Percentiles rank a stretch among this genome's conserved stretches.
These are phyloP conservation scores for Agonopterix heracliana DNA, from an alignment of 2,888 invertebrate species.

Conservation along the genomic window DNA sequence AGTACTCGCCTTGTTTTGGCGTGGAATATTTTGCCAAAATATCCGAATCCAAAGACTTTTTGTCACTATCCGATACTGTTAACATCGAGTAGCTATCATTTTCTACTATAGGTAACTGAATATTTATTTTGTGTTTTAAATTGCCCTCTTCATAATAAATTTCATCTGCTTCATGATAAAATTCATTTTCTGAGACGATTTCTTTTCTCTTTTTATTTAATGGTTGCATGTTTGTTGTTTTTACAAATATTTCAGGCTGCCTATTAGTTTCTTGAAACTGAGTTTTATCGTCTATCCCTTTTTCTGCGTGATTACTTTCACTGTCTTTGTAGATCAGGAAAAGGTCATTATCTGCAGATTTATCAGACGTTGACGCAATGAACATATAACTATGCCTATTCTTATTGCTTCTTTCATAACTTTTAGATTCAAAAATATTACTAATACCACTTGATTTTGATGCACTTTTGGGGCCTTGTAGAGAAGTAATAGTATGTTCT, in stretches of 20 bases:
- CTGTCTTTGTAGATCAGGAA: slow-evolving; percentile 52
- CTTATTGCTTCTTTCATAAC: slow-evolving; percentile 11
- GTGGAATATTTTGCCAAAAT: slow-evolving; percentile 26
- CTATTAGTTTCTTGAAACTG: slow-evolving; percentile 16
- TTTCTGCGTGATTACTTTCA: slow-evolving; percentile 24
- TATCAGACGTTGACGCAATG: slow-evolving; percentile 21
- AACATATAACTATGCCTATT: slow-evolving; percentile 13
- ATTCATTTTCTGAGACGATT: too few relatives aligned
- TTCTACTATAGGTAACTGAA: slow-evolving; percentile 39
- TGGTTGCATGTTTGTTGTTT: slow-evolving; percentile 17
- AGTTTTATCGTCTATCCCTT: slow-evolving; percentile 16
- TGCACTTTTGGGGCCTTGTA: background rate
- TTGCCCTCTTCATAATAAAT: background rate
- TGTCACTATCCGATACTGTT: slow-evolving; percentile 33
- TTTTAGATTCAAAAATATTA: slow-evolving; percentile 16
- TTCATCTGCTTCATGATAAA: too few relatives aligned
- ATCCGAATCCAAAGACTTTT: slow-evolving; percentile 39
- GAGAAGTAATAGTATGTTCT: background rate
- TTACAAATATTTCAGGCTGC: slow-evolving; percentile 22
- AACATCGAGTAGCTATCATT: slow-evolving; percentile 27
- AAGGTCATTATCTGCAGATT: slow-evolving; percentile 40
- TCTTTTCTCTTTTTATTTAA: slow-evolving; percentile 7
- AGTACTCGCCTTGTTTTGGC: slow-evolving; percentile 14
- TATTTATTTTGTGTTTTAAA: slow-evolving; percentile 26
- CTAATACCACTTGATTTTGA: slow-evolving; percentile 14